Conservation (phyloP, 1,140 invertebrate species). For the Lepidurus apus region DNA sequence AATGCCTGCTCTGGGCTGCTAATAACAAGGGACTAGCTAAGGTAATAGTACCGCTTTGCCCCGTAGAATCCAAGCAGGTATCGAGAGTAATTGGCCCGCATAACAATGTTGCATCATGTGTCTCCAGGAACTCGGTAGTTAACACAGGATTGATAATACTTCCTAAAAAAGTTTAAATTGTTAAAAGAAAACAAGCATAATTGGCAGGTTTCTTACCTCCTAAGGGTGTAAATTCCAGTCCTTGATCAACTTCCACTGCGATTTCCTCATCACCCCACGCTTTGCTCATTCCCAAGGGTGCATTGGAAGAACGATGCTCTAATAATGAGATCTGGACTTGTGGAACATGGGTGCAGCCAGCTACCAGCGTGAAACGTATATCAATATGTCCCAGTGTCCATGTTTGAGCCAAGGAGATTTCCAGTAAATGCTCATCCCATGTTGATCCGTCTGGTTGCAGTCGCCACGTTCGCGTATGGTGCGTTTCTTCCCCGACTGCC, state of each 20-base stretch:
- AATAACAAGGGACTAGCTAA: constrained; percentile 80
- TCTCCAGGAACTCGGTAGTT: constrained; percentile 71
- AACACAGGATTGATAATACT: constrained; percentile 60
- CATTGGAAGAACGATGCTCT: neutral
- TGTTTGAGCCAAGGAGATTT: constrained; percentile 68
- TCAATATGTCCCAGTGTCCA: constrained; percentile 78
- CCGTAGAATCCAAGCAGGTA: constrained; percentile 73
- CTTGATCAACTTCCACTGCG: neutral
- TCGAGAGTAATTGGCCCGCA: constrained; percentile 78
- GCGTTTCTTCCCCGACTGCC: constrained; percentile 61
- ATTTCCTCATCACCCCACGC: neutral
- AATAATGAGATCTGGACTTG: constrained; percentile 58
- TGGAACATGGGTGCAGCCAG: constrained; percentile 56
- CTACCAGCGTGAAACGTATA: constrained; percentile 73
- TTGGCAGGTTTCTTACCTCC: neutral
- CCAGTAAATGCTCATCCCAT: constrained; percentile 87
- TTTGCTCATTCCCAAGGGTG: neutral
- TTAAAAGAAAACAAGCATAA: neutral
- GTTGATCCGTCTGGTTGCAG: constrained; percentile 77
- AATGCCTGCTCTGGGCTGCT: constrained; percentile 66
- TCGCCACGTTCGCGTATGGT: constrained; percentile 73
- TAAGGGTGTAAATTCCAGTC: constrained; percentile 14
- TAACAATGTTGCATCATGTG: constrained; percentile 80
- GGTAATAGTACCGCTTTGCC: constrained; percentile 72
- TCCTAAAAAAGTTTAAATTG: neutral